Conservation (phyloP, 2,113 vertebrate species). For the Callipepla squamata region DNA sequence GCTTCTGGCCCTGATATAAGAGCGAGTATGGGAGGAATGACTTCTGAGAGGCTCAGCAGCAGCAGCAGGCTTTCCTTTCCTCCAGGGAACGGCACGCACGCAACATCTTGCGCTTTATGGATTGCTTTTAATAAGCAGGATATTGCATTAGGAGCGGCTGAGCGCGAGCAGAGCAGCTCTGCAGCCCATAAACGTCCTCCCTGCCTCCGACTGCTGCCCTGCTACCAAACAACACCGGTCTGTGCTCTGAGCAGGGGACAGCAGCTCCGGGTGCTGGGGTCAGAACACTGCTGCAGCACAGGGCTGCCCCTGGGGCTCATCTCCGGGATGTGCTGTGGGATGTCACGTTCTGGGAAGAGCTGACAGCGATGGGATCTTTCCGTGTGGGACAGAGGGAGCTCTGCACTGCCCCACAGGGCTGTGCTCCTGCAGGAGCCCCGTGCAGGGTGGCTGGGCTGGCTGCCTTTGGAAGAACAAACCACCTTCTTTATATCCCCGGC, state of each 20-base stretch:
- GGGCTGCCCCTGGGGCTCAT: too few species aligned
- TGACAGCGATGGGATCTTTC: too few species aligned
- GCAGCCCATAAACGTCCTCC: not conserved
- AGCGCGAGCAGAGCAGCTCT: not conserved
- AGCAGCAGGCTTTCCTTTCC: constrained; percentile 31
- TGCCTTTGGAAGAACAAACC: not conserved
- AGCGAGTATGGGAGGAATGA: not conserved
- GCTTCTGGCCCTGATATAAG: not conserved
- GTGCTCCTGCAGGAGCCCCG: not conserved
- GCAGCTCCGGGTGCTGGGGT: too few species aligned
- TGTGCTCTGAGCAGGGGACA: too few species aligned
- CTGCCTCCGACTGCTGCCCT: accelerated
- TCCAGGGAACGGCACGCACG: not conserved
- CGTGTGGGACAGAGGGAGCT: not conserved
- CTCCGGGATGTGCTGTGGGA: not conserved
- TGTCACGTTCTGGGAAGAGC: not conserved
- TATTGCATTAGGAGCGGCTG: not conserved
- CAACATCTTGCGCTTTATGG: not conserved
- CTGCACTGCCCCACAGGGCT: accelerated
- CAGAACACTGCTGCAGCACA: not conserved
- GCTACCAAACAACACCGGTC: too few species aligned
- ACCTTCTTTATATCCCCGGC: not conserved
- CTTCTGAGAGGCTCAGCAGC: constrained; percentile 53
- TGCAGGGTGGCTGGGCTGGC: not conserved
- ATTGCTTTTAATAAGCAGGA: constrained; percentile 31